Evolutionary conservation across 2,888 invertebrate genomes (phyloP).

Genomic region (Parapristionchus giblindavisi): DNA sequence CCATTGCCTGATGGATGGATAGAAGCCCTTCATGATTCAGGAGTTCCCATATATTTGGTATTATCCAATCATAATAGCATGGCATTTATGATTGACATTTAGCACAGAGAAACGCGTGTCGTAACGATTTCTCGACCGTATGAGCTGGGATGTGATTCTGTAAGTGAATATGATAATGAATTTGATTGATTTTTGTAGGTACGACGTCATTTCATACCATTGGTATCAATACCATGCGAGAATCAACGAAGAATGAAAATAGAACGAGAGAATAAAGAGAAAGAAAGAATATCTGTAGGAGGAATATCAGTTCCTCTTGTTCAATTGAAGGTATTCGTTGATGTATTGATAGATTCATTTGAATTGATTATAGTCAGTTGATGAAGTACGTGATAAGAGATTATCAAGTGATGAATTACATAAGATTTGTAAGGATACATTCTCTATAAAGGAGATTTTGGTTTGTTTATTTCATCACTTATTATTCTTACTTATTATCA

Average conservation of each 20-base stretch:
- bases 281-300: neutral
- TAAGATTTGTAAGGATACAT: neutral
- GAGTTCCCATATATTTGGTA: slow-evolving; percentile 15
- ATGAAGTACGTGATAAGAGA: neutral
- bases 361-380: slow-evolving; percentile 1
- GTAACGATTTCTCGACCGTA: slow-evolving; percentile 11
- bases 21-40: slow-evolving; percentile 14
- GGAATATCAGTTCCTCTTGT: neutral
- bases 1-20: slow-evolving; percentile 10
- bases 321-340: neutral
- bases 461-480: neutral
- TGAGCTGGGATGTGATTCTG: neutral
- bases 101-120: slow-evolving; percentile 1
- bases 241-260: slow-evolving; percentile 3
- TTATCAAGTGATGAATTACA: neutral
- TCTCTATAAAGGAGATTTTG: slow-evolving; percentile 14
- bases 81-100: neutral
- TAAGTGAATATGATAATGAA: neutral
- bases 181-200: neutral
- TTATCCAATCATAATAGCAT: neutral
- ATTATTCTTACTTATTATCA: no score
- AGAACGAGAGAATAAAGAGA: neutral
- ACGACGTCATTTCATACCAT: slow-evolving; percentile 11
- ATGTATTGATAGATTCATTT: neutral
- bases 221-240: slow-evolving; percentile 25